Percentiles rank a stretch among this genome's conserved stretches.
phyloP scores from a whole-genome alignment of 2,797 vertebrate species.

The Acrossocheilus wenchowensis region DNA sequence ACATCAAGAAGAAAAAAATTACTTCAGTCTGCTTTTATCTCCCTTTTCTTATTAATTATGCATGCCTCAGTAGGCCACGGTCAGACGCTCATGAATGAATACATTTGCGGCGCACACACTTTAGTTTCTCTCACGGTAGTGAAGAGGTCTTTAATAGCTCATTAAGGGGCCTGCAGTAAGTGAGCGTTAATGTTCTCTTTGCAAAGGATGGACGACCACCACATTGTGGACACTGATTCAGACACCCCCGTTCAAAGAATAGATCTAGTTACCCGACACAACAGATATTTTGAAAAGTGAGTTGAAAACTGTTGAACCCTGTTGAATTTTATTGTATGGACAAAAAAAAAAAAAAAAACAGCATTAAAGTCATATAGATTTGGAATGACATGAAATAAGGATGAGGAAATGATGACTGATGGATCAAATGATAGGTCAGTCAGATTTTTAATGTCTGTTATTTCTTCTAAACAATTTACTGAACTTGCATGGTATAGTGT shows the following conservation, averaged over 20 bases:
- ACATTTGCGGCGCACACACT: conserved; percentile 41
- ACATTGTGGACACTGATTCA: conserved; percentile 26
- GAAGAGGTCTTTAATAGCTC: conserved; percentile 54
- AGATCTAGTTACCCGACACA: background rate
- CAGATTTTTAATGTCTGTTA: background rate
- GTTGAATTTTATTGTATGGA: background rate
- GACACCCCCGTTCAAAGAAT: conserved; percentile 1
- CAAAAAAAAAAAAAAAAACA: background rate
- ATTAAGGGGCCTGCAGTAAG: conserved; percentile 51
- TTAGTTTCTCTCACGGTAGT: conserved; percentile 23
- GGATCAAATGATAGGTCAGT: background rate
- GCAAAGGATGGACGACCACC: conserved; percentile 3
- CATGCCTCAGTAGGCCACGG: conserved; percentile 54
- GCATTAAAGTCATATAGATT: background rate
- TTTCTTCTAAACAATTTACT: background rate
- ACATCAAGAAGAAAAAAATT: conserved; percentile 50
- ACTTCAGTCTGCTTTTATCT: conserved; percentile 63
- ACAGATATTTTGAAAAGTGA: background rate
- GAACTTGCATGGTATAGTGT: background rate
- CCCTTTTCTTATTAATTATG: conserved; percentile 64
- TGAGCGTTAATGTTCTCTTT: conserved; percentile 54
- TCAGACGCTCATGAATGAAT: conserved; percentile 44
- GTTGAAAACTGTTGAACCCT: background rate
- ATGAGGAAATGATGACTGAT: background rate
- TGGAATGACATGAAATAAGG: background rate